A percentile compares a stretch with the other conserved stretches of the same genome.
These are phyloP conservation scores for Nomada goodeniana DNA, from an alignment of 2,888 invertebrate genomes.

Conservation along the genomic window DNA sequence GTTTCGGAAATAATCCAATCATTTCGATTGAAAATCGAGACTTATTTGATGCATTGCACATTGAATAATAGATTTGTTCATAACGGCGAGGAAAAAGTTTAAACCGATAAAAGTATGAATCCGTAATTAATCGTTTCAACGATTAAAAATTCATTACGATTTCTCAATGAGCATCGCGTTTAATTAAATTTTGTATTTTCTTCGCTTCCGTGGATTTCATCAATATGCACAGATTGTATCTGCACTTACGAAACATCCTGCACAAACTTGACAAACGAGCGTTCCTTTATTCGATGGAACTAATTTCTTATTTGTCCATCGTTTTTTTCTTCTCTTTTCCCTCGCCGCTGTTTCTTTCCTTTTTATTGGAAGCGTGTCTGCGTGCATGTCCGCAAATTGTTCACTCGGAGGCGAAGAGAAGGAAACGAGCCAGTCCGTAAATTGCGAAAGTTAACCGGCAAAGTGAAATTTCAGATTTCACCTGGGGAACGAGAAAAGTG, in stretches of 20 bases:
- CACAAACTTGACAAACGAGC: constrained; percentile 44
- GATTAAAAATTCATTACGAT: too few species aligned
- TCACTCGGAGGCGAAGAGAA: constrained; percentile 1
- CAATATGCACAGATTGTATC: too few species aligned
- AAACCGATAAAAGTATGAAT: too few species aligned
- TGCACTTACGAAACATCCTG: neutral
- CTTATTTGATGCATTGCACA: too few species aligned
- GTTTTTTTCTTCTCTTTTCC: neutral
- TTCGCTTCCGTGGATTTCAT: too few species aligned
- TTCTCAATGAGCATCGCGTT: too few species aligned
- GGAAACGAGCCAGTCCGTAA: constrained; percentile 22
- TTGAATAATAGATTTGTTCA: too few species aligned
- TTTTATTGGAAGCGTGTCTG: constrained; percentile 32
- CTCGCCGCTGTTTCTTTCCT: neutral
- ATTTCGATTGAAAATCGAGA: too few species aligned
- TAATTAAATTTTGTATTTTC: too few species aligned
- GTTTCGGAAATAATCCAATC: too few species aligned
- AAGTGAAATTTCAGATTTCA: constrained; percentile 40
- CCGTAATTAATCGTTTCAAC: too few species aligned
- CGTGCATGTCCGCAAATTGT: constrained; percentile 21
- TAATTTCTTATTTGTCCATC: constrained; percentile 13
- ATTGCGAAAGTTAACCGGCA: constrained; percentile 48
- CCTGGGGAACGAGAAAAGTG: neutral
- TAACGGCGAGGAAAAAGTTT: too few species aligned
- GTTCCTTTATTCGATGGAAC: constrained; percentile 27